A percentile compares a stretch with the other conserved stretches of the same genome.
These are phyloP conservation scores for Chironomus tentans DNA, from an alignment of 2,888 invertebrate genomes.

Conservation along the genomic window DNA sequence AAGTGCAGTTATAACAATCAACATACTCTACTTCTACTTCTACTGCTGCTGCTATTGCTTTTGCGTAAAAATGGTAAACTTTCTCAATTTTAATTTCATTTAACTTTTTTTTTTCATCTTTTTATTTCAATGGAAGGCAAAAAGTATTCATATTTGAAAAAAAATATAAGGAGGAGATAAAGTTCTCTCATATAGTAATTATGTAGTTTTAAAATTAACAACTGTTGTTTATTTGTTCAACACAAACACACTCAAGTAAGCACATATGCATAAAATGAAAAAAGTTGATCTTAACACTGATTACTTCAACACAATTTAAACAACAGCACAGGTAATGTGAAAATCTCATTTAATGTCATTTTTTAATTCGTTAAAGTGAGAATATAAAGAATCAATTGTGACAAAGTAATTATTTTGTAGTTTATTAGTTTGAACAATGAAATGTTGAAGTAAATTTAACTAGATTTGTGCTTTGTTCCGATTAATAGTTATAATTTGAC, in stretches of 20 bases:
- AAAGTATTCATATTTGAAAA: neutral
- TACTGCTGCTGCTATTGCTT: neutral
- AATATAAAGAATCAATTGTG: neutral
- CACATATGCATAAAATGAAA: no score
- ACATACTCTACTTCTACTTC: neutral
- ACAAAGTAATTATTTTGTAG: neutral
- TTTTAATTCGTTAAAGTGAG: neutral
- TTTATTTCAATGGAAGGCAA: neutral
- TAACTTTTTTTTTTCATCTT: neutral
- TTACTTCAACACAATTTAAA: neutral
- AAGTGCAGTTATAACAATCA: no score
- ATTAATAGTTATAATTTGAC: no score
- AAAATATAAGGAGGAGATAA: neutral
- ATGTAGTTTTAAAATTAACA: conserved; percentile 8
- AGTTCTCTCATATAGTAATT: neutral
- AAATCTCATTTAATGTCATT: neutral
- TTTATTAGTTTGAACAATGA: no score
- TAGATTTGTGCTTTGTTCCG: no score
- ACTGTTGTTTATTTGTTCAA: neutral
- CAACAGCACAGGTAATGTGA: neutral
- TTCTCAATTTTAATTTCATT: neutral
- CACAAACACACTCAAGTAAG: neutral
- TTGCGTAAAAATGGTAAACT: neutral
- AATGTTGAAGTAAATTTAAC: no score
- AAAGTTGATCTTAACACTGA: neutral